phyloP scores from a whole-genome alignment of 2,113 vertebrate species.

The Raja brachyura region DNA sequence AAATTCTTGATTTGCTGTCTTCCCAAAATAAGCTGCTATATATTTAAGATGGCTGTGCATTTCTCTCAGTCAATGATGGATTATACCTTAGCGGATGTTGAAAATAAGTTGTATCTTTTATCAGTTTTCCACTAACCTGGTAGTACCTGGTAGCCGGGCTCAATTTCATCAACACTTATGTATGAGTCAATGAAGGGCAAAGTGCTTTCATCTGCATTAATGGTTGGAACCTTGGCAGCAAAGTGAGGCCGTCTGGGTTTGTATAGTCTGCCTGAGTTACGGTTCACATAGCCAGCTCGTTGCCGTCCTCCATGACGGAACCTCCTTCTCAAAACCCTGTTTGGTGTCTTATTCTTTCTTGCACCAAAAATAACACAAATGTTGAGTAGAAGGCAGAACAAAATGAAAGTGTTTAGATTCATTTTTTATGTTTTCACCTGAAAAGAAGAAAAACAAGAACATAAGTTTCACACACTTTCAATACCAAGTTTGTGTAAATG shows the following conservation, averaged over 20 bases:
- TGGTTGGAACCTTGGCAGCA: conserved; percentile 42
- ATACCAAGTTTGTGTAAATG: conserved; percentile 33
- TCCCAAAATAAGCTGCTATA: neutral
- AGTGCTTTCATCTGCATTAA: conserved; percentile 48
- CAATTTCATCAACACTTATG: conserved; percentile 54
- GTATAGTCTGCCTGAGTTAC: conserved; percentile 3
- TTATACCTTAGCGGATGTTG: neutral
- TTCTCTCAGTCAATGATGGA: neutral
- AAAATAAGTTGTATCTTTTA: neutral
- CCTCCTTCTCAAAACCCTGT: conserved; percentile 48
- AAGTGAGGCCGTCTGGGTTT: conserved; percentile 18
- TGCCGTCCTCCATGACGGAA: neutral
- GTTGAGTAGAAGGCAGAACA: conserved; percentile 50
- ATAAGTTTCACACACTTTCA: conserved; percentile 49
- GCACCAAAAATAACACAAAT: conserved; percentile 49
- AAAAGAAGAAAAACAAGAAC: conserved; percentile 44
- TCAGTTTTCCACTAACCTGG: conserved; percentile 68
- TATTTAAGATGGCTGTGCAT: neutral
- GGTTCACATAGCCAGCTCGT: conserved; percentile 40
- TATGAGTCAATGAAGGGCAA: conserved; percentile 60
- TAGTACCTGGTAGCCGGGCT: conserved; percentile 69
- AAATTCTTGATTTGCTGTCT: neutral
- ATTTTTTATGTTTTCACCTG: conserved; percentile 53
- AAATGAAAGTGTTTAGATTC: conserved; percentile 57
- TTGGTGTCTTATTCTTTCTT: conserved; percentile 43